Base-by-base conservation (phyloP, 2,888 invertebrate genomes). In the Drosophila stalkeri region DNA sequence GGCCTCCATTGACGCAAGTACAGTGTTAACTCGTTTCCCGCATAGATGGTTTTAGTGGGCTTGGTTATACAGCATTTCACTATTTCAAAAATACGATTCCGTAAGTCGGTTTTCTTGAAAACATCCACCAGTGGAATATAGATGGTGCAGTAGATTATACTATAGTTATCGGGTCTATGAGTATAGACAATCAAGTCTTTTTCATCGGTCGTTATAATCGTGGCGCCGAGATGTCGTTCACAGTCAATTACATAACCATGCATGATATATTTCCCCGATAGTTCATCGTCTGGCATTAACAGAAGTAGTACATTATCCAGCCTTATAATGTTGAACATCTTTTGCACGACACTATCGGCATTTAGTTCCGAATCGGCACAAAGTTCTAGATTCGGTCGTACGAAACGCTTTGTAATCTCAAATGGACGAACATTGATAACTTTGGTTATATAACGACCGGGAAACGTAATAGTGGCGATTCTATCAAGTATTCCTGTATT, bases 181-280 rank as follows among this genome's bases (percentile, higher is more conserved):
- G 49, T 23, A 1, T 16, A 11, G 8, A 57, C 49, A 2, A 78
- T 46, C 0, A 75, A 23, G 0, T 64, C 23, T 0, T 46, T 39
- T 33, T 79, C 79, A 9, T 43, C 39, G 3, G 11, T 23, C 9
- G 46, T 72, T 14, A 79, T 9, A 12, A 49, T 56, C 5, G 77
- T 67, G 2, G 65, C 62, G 11, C 69, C 77, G 9, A 80, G 16
- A 60, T 79, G 79, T 12, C 37, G 47, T 9, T 64, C 44, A 0
- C 37, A 63, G 20, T 52, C 55, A 3, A 67, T 20, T 0, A 39
- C 44, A 55, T 59, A 79, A 18, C 69, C 71, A 11, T 79, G 80
- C n/a, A 80, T 23, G 1, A 52, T 68, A 5, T 55, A 31, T 7
- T 43, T 31, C 0, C 52, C 35, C 1, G 39, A 14, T 0, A 0